A percentile compares a stretch with the other conserved stretches of the same genome.
These are phyloP conservation scores for Microctenopoma steveboyesi DNA, from an alignment of 2,797 vertebrate species.

Conservation along the genomic window DNA sequence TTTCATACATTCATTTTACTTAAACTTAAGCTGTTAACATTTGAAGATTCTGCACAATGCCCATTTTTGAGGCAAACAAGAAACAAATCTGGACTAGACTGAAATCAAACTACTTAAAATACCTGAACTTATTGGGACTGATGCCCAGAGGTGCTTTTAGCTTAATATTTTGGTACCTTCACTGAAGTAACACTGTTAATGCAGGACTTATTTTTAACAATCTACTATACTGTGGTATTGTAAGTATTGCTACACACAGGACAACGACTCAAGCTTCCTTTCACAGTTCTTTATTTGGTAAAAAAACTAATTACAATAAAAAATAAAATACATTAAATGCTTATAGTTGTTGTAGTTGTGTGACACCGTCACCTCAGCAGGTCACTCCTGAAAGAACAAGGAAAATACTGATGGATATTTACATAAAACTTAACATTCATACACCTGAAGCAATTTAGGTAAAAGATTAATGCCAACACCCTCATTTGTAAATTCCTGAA, in stretches of 20 bases:
- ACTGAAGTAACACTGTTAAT: too few species aligned
- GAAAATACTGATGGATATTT: not conserved
- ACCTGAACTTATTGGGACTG: too few species aligned
- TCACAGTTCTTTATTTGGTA: conserved; percentile 20
- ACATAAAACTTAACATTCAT: rapidly evolving
- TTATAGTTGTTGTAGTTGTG: not conserved
- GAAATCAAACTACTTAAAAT: too few species aligned
- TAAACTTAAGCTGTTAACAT: too few species aligned
- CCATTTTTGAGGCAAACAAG: too few species aligned
- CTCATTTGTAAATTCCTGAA: conserved; percentile 60
- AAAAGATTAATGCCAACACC: conserved; percentile 47
- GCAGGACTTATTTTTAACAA: too few species aligned
- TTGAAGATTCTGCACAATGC: too few species aligned
- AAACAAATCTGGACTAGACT: too few species aligned
- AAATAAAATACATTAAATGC: not conserved
- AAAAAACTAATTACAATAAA: not conserved
- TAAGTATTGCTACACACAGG: not conserved
- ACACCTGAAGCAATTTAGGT: not conserved
- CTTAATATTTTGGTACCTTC: too few species aligned
- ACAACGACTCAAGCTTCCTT: not conserved
- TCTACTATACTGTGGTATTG: too few species aligned
- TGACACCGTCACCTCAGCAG: not conserved
- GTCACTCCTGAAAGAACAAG: conserved; percentile 40
- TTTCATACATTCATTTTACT: too few species aligned
- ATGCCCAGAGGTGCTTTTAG: too few species aligned